Base-by-base conservation (phyloP, 2,797 vertebrate species). In the Rhincodon typus region DNA sequence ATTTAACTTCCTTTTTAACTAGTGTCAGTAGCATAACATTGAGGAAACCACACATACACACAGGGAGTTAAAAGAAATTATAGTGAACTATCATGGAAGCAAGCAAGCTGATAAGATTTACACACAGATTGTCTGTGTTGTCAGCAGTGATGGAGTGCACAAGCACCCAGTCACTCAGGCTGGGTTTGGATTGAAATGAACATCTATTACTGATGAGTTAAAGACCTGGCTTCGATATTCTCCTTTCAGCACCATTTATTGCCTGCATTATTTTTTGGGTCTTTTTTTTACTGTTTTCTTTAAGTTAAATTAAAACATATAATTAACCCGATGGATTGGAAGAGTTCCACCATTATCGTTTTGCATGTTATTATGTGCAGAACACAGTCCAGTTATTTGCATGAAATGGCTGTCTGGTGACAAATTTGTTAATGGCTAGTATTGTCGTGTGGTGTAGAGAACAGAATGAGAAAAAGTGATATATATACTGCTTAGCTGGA, bases 81-180 rank as follows among this genome's bases (percentile, higher is more conserved):
- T 77, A n/a, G 70, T 53, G 42, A 95, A 77, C 94, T 95, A 74
- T 95, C 69, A 74, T 77, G 42, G 69, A 95, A 74, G 94, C 70
- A 95, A 27, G 70, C 94, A 95, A 95, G 70, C 94, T 77, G 94
- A 95, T 95, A 95, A 95, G 94, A 95, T 95, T 95, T 95, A 95
- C 69, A 72, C 94, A 95, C 94, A 95, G 94, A 95, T 95, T 95
- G 77, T 95, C 94, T 50, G 94, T 77, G 94, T 95, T 95, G 94
- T 95, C 70, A 77, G 30, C 77, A 46, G 70, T 72, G 70, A 95
- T 77, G 94, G 94, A 72, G 70, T 72, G 94, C 46, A 53, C 94
- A 34, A 50, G 94, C 94, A 95, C 94, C 94, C 38, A 30, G 94
- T 95, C 94, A 95, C 70, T 77, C 94, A 95, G 46, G 94, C 69